Percentiles rank a stretch among this genome's conserved stretches.
These are phyloP conservation scores for Centropyge bicolor DNA, from an alignment of 2,797 vertebrate species.

Conservation along the genomic window DNA sequence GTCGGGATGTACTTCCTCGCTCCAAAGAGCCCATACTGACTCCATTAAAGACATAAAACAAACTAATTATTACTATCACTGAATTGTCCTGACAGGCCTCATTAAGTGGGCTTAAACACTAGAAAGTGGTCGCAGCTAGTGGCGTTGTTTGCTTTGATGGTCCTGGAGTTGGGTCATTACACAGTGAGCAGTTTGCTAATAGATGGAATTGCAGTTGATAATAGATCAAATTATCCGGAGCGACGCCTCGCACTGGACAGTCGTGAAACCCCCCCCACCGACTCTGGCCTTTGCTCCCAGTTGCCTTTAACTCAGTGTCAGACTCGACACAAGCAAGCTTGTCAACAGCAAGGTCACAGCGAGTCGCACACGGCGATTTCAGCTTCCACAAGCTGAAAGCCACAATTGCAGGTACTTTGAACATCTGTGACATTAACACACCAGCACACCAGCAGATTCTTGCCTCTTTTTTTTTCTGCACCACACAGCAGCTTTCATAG, in stretches of 20 bases:
- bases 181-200: slow-evolving; percentile 22
- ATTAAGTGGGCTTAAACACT: slow-evolving; percentile 41
- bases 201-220: background rate
- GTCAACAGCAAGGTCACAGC: slow-evolving; percentile 2
- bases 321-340: background rate
- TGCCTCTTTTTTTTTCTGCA: slow-evolving; percentile 6
- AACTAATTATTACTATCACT: slow-evolving; percentile 30
- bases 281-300: slow-evolving; percentile 34
- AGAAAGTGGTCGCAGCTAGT: slow-evolving; percentile 31
- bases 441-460: slow-evolving; percentile 11
- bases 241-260: slow-evolving; percentile 8
- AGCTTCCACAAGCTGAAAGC: slow-evolving; percentile 1
- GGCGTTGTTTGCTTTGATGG: slow-evolving; percentile 41
- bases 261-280: background rate
- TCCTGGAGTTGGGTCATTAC: slow-evolving; percentile 26
- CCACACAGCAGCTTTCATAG: slow-evolving; percentile 4
- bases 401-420: slow-evolving; percentile 10
- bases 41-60: slow-evolving; percentile 42
- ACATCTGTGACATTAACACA: slow-evolving; percentile 28
- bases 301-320: slow-evolving; percentile 15
- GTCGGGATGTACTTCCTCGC: slow-evolving; percentile 3
- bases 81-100: slow-evolving; percentile 47
- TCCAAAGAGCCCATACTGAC: slow-evolving; percentile 11
- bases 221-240: slow-evolving; percentile 3
- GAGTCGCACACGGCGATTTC: background rate